These are phyloP conservation scores for Lota lota DNA, from an alignment of 2,113 vertebrate species.

Conservation along the genomic window DNA sequence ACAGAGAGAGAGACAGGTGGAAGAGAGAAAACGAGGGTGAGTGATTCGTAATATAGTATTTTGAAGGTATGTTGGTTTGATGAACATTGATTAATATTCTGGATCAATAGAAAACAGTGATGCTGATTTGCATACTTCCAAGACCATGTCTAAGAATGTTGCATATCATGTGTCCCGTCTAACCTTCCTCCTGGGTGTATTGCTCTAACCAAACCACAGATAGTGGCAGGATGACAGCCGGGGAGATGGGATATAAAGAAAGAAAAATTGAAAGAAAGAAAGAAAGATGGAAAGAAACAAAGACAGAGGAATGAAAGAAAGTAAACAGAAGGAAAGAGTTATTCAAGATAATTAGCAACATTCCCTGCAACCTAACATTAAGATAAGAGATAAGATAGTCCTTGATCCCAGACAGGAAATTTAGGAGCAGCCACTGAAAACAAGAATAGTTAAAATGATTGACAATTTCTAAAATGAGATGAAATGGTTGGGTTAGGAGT, in stretches of 20 bases:
- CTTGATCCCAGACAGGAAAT: background rate
- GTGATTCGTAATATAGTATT: too few species aligned
- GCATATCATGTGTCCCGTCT: background rate
- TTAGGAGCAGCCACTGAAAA: constrained; percentile 5
- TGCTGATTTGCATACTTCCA: too few species aligned
- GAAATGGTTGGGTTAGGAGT: too few species aligned
- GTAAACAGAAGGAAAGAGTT: background rate
- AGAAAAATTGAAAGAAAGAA: background rate
- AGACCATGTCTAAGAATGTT: too few species aligned
- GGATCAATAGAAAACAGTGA: background rate
- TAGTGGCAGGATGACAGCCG: background rate
- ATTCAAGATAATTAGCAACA: too few species aligned
- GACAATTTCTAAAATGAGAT: too few species aligned
- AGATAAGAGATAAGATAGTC: too few species aligned
- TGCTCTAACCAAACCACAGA: constrained; percentile 26
- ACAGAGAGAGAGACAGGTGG: too few species aligned
- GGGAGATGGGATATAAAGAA: background rate
- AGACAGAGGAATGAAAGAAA: background rate
- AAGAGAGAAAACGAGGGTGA: too few species aligned
- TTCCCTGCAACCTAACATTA: too few species aligned
- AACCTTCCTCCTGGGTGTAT: constrained; percentile 55
- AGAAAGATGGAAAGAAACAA: background rate
- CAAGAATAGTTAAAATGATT: too few species aligned
- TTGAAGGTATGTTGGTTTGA: constrained; percentile 1
- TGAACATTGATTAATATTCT: constrained; percentile 1